Conservation (phyloP, 2,888 invertebrate genomes). For the Pristionchus japonicus region DNA sequence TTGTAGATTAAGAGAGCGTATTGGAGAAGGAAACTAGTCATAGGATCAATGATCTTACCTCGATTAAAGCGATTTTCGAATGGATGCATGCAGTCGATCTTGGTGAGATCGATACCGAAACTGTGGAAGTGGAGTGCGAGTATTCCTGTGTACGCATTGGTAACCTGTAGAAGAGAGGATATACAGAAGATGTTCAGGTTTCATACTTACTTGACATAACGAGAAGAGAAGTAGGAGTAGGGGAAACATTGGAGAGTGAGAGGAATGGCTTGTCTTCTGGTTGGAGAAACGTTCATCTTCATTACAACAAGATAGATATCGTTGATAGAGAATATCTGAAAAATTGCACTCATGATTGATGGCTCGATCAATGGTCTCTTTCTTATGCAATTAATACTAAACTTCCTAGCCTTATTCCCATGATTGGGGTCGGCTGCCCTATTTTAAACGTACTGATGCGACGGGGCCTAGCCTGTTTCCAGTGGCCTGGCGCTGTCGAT, state of each 20-base stretch:
- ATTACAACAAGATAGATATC: constrained; percentile 14
- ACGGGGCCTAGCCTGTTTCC: too few species aligned
- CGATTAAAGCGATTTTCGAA: not conserved
- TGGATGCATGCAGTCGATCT: not conserved
- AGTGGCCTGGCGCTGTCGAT: too few species aligned
- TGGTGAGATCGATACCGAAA: not conserved
- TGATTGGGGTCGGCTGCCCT: too few species aligned
- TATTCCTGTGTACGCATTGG: not conserved
- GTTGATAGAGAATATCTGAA: not conserved
- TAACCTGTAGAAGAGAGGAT: not conserved
- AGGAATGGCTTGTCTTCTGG: not conserved
- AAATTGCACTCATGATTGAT: not conserved
- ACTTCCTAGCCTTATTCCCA: too few species aligned
- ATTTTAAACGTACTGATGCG: too few species aligned
- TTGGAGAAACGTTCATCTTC: not conserved
- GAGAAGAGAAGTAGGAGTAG: not conserved
- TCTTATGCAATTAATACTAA: too few species aligned
- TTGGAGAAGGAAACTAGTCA: not conserved
- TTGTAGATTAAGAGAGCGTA: not conserved
- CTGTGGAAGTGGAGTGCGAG: not conserved
- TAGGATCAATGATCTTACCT: not conserved
- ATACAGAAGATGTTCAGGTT: not conserved
- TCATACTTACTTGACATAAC: not conserved
- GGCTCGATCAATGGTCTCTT: too few species aligned
- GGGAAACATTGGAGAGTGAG: not conserved